Evolutionary conservation across 2,113 vertebrate genomes (phyloP).

Genomic region (Equus przewalskii): DNA sequence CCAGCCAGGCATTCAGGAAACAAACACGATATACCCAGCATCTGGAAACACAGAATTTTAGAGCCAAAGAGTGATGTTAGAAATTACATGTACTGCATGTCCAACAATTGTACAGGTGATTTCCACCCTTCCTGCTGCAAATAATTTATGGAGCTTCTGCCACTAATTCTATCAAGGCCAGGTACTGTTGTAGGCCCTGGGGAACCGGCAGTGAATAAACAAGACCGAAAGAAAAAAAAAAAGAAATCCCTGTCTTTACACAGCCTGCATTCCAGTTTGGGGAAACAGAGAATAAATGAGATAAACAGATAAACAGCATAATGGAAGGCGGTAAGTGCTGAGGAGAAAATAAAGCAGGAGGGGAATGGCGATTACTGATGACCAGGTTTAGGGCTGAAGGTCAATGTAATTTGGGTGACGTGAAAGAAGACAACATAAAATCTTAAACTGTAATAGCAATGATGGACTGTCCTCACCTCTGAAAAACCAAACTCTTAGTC

Average conservation of each 20-base stretch:
- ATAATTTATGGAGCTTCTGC: background rate
- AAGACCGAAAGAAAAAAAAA: background rate
- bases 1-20: constrained; percentile 32
- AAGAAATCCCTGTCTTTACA: background rate
- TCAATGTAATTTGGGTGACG: background rate
- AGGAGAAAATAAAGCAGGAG: background rate
- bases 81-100: background rate
- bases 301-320: background rate
- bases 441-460: background rate
- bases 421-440: constrained; percentile 3
- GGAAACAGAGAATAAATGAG: background rate
- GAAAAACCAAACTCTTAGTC: background rate
- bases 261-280: background rate
- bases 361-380: background rate
- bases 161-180: background rate
- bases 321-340: background rate
- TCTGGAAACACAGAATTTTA: constrained; percentile 56
- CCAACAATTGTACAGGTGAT: background rate
- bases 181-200: background rate
- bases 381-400: background rate
- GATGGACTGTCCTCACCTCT: background rate
- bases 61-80: background rate
- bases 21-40: background rate
- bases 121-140: background rate
- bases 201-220: background rate